These are phyloP conservation scores for Coracopsis vasa DNA, from an alignment of 2,113 vertebrate species.

Conservation along the genomic window DNA sequence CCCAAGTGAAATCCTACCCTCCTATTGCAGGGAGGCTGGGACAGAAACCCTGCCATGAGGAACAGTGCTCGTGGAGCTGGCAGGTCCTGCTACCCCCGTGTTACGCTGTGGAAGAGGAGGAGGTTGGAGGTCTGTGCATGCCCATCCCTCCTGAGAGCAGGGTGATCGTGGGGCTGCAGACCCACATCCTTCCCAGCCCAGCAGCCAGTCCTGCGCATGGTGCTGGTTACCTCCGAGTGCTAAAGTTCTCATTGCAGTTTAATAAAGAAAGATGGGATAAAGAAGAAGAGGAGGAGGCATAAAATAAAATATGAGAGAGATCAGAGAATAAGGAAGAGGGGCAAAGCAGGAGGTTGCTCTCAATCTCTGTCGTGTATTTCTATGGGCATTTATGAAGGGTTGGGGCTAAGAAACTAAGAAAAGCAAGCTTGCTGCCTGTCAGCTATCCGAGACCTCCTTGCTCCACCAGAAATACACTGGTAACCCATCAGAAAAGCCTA, in stretches of 20 bases:
- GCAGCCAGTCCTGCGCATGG: background rate
- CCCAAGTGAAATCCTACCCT: background rate
- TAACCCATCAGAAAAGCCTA: background rate
- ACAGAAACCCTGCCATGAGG: background rate
- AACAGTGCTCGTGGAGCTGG: background rate
- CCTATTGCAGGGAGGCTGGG: background rate
- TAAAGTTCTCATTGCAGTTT: background rate
- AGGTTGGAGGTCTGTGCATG: background rate
- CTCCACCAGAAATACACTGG: accelerated
- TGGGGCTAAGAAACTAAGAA: background rate
- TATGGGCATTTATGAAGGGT: accelerated
- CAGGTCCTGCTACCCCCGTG: background rate
- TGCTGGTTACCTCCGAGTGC: background rate
- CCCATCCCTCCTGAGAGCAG: background rate
- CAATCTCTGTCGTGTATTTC: background rate
- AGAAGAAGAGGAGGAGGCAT: background rate
- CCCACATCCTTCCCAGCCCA: background rate
- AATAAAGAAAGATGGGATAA: background rate
- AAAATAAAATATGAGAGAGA: background rate
- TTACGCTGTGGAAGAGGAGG: background rate
- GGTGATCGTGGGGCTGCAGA: background rate
- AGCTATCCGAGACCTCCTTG: background rate
- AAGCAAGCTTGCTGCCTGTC: background rate
- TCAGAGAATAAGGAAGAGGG: background rate
- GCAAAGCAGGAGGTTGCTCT: background rate